Evolutionary conservation across 2,888 invertebrate species (phyloP).

Genomic region (Pollenia angustigena): DNA sequence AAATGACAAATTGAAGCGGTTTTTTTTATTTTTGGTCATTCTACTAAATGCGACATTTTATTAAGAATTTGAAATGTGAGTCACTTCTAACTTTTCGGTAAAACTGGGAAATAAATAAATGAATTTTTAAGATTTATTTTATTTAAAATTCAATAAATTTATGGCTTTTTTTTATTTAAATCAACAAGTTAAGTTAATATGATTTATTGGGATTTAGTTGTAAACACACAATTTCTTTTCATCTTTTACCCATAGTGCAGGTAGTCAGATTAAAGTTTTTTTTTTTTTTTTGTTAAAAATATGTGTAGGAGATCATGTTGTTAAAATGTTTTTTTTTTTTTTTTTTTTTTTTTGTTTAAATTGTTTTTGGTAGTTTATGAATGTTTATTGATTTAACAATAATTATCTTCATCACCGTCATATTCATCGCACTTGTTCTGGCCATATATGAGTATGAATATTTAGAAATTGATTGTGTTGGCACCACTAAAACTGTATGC

Average conservation of each 20-base stretch:
- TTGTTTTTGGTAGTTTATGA: slow-evolving; percentile 47
- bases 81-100: slow-evolving; percentile 33
- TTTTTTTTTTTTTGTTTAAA: not conserved
- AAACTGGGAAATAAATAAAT: slow-evolving; percentile 9
- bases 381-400: slow-evolving; percentile 62
- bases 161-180: not conserved
- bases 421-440: slow-evolving; percentile 53
- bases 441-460: slow-evolving; percentile 41
- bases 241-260: slow-evolving; percentile 49
- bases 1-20: slow-evolving; percentile 65
- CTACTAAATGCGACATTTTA: slow-evolving; percentile 21
- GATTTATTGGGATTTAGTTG: slow-evolving; percentile 20
- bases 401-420: slow-evolving; percentile 50
- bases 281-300: slow-evolving; percentile 8
- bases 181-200: slow-evolving; percentile 1
- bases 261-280: not conserved
- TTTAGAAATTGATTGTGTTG: not conserved
- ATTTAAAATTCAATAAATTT: slow-evolving; percentile 10
- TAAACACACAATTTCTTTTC: slow-evolving; percentile 14
- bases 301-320: slow-evolving; percentile 62
- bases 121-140: too few species aligned
- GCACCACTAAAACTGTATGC: slow-evolving; percentile 14
- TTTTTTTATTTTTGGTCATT: slow-evolving; percentile 26
- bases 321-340: slow-evolving; percentile 28
- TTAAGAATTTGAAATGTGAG: slow-evolving; percentile 38